Evolutionary conservation across 2,888 invertebrate genomes (phyloP).

Genomic region (Ichneumoninae sp.): DNA sequence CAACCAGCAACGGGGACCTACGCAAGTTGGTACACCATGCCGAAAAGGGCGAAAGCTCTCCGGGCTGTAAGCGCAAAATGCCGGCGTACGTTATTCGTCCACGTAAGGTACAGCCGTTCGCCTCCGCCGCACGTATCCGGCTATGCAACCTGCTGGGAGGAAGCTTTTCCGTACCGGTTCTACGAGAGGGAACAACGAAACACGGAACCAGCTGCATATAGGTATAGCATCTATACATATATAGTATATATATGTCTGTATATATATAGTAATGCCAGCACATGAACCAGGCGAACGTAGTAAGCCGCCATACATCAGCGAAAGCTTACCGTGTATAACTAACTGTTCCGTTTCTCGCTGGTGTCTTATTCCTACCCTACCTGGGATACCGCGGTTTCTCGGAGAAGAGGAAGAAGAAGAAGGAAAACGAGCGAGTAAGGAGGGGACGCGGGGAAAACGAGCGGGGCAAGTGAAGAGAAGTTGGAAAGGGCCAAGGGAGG

Average conservation of each 20-base stretch:
- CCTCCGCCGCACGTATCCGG: conserved; percentile 34
- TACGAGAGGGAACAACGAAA: conserved; percentile 36
- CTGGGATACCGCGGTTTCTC: conserved; percentile 58
- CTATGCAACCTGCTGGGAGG: conserved; percentile 65
- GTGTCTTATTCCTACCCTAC: conserved; percentile 71
- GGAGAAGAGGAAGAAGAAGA: conserved; percentile 11
- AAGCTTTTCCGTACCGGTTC: conserved; percentile 68
- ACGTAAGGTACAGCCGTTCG: conserved; percentile 55
- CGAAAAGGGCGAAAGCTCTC: conserved; percentile 43
- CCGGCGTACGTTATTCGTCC: conserved; percentile 58
- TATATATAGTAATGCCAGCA: conserved; percentile 38
- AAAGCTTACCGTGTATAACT: conserved; percentile 75
- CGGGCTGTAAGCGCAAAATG: conserved; percentile 37
- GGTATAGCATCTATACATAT: background rate
- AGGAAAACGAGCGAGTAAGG: conserved; percentile 56
- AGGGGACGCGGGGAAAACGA: conserved; percentile 34
- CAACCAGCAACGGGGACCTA: conserved; percentile 39
- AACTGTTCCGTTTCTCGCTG: conserved; percentile 73
- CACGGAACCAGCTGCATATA: conserved; percentile 20
- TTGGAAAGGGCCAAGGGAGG: conserved; percentile 12
- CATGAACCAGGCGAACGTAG: conserved; percentile 63
- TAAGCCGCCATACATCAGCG: conserved; percentile 75
- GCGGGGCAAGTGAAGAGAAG: background rate
- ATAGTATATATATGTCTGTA: background rate
- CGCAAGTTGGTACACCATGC: background rate